A percentile compares a stretch with the other conserved stretches of the same genome.
These are phyloP conservation scores for Conger conger DNA, from an alignment of 2,113 vertebrate genomes.

Conservation along the genomic window DNA sequence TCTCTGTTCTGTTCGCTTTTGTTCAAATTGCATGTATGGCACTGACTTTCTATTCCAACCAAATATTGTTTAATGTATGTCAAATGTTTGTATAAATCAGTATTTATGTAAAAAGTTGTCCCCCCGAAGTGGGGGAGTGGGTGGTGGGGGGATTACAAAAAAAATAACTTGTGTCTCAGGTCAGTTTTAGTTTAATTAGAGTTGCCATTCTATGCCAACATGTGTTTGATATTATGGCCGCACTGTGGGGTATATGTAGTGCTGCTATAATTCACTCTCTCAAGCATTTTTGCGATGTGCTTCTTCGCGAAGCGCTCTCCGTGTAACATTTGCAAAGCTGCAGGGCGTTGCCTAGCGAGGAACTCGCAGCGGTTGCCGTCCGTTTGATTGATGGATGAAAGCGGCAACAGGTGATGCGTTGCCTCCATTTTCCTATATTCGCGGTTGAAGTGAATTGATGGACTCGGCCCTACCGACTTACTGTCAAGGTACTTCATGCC, in stretches of 20 bases:
- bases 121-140: no score
- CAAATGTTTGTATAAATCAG: no score
- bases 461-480: neutral
- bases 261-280: constrained; percentile 44
- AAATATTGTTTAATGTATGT: no score
- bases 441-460: neutral
- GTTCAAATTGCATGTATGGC: no score
- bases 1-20: no score
- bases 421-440: neutral
- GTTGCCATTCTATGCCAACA: neutral
- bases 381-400: neutral
- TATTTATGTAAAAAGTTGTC: no score
- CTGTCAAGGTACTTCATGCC: neutral
- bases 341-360: neutral
- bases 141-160: no score
- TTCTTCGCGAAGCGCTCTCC: constrained; percentile 31
- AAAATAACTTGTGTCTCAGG: no score
- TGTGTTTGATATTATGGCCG: constrained; percentile 27
- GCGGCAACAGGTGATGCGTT: neutral
- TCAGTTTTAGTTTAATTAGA: neutral
- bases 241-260: constrained; percentile 25
- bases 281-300: constrained; percentile 53
- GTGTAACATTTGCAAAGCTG: constrained; percentile 29
- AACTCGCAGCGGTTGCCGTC: neutral
- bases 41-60: no score